These are phyloP conservation scores for Acropora tenuis DNA, from an alignment of 64 coral and sea anemone genomes.

Conservation along the genomic window DNA sequence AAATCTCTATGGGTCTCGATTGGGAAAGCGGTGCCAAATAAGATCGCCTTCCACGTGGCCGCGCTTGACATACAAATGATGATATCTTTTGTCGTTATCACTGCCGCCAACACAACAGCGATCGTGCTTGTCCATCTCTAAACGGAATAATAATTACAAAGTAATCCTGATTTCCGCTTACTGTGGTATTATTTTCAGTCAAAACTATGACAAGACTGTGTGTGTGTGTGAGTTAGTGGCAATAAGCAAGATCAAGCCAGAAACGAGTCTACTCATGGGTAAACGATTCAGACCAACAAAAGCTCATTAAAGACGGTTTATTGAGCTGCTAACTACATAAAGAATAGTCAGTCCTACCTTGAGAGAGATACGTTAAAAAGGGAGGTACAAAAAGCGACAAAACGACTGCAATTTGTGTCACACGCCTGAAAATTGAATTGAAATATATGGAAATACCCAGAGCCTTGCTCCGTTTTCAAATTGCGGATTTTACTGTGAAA, in stretches of 20 bases:
- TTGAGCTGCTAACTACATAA: not conserved
- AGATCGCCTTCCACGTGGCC: constrained; percentile 11
- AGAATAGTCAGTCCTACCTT: constrained; percentile 1
- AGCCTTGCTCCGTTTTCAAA: not conserved
- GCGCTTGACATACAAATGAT: constrained; percentile 9
- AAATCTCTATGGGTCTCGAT: constrained; percentile 23
- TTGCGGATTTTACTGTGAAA: not conserved
- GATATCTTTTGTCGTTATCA: constrained; percentile 25
- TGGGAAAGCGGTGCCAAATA: constrained; percentile 44
- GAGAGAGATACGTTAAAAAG: not conserved
- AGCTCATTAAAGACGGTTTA: constrained; percentile 2
- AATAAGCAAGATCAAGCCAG: not conserved
- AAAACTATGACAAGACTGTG: not conserved
- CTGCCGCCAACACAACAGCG: constrained; percentile 36
- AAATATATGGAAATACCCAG: not conserved
- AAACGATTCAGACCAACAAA: constrained; percentile 15
- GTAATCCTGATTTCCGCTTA: constrained; percentile 4
- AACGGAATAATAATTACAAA: constrained; percentile 17
- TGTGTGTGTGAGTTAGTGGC: not conserved
- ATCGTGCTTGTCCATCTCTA: constrained; percentile 20
- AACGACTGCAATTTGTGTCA: not conserved
- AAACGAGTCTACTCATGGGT: not conserved
- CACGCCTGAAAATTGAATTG: not conserved
- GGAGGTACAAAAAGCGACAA: not conserved
- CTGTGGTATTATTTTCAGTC: not conserved